Base-by-base conservation (phyloP, 2,113 vertebrate species). In the Hippocampus barbouri region DNA sequence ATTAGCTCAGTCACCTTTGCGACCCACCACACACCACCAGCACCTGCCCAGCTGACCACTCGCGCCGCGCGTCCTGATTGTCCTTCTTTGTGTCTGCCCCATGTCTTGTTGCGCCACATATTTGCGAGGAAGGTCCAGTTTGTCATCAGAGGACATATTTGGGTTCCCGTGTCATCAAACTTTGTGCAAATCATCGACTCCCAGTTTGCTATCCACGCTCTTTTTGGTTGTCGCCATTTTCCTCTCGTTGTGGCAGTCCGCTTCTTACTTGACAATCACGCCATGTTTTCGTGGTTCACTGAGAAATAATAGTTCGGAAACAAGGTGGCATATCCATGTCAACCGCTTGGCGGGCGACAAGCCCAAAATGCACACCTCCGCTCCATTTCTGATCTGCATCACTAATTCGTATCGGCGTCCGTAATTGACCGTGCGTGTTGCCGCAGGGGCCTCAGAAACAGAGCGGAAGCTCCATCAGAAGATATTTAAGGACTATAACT, bases 401-500 rank as follows among this genome's bases (percentile, higher is more conserved):
- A 2, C 7, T 15, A 61, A 38, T 8, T 9, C 3, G 14, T 15
- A 51, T 51, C 6, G 18, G 5, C 47, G 18, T 51, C 47, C 5
- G 47, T 51, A 16, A 34, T 12, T 56, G 8, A 18, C 20, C 9
- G 16, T 18, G 59, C 30, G 34, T 21, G 34, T 63, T 68, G 18
- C 34, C 53, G 21, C 53, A 88, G 86, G 68, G 6, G 89, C 89
- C 40, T 93, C 91, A 0, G 89, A 93, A 59, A 83, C 63, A 0
- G 95, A 97, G 79, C 88, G 90, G 10, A 75, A 41, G 30, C 91
- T 97, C 53, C 88, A 92, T 41, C n/a, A 89, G 71, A 89, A 92
- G 68, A 85, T 97, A 21, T 94, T 95, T 67, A 30, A 90, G 2
- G 82, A 89, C 73, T 97, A 97, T 79, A 94, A 94, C 67, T 79